phyloP scores from a whole-genome alignment of 1,140 invertebrate genomes.

The Palaemon carinicauda region DNA sequence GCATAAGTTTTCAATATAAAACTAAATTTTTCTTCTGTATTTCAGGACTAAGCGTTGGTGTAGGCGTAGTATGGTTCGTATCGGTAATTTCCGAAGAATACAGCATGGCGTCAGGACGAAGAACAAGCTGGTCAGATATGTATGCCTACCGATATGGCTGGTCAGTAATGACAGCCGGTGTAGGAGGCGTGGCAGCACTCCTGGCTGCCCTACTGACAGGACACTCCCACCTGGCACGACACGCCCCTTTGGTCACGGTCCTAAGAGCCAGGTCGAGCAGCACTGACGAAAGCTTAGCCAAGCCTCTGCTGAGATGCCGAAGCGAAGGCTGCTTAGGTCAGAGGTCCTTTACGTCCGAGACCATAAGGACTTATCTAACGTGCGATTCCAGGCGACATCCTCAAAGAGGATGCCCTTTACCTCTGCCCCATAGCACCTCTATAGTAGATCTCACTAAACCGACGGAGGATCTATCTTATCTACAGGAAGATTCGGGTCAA shows the following conservation, averaged over 20 bases:
- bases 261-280: neutral
- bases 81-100: slow-evolving; percentile 54
- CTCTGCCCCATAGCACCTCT: slow-evolving; percentile 32
- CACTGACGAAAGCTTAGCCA: slow-evolving; percentile 36
- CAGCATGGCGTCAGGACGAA: slow-evolving; percentile 6
- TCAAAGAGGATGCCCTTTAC: neutral
- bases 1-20: too few relatives aligned
- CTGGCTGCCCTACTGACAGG: slow-evolving; percentile 50
- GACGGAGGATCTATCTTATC: too few relatives aligned
- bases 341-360: slow-evolving; percentile 51
- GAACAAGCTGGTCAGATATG: slow-evolving; percentile 44
- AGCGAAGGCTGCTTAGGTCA: slow-evolving; percentile 51
- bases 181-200: slow-evolving; percentile 38
- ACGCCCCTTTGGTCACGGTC: slow-evolving; percentile 21
- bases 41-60: slow-evolving; percentile 52
- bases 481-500: neutral
- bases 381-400: slow-evolving; percentile 46
- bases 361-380: slow-evolving; percentile 53
- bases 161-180: slow-evolving; percentile 39
- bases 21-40: neutral
- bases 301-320: slow-evolving; percentile 42
- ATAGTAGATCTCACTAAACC: slow-evolving; percentile 49
- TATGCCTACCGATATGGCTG: slow-evolving; percentile 54
- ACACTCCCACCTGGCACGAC: slow-evolving; percentile 48
- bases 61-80: slow-evolving; percentile 55